These are phyloP conservation scores for Luperina nickerlii DNA, from an alignment of 2,888 invertebrate species.

Conservation along the genomic window DNA sequence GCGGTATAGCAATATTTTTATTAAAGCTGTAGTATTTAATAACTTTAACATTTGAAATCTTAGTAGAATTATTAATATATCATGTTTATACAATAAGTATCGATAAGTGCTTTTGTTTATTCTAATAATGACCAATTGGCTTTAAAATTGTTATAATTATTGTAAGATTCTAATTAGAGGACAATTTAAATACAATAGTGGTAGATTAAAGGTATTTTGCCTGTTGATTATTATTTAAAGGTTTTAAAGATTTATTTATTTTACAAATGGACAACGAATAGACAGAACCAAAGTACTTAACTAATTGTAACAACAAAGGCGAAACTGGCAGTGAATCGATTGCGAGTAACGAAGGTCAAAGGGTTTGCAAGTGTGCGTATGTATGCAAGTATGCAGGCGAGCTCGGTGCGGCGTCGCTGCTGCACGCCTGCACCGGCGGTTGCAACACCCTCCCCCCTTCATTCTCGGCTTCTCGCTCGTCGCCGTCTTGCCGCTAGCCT, in stretches of 20 bases:
- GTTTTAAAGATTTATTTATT: not conserved
- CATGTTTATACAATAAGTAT: slow-evolving; percentile 20
- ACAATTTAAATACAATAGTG: not conserved
- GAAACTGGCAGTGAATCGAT: slow-evolving; percentile 86
- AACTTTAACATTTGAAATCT: slow-evolving; percentile 9
- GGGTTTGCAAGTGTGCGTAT: slow-evolving; percentile 87
- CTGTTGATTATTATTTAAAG: not conserved
- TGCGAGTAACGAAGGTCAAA: slow-evolving; percentile 89
- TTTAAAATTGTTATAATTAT: not conserved
- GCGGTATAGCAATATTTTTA: slow-evolving; percentile 20
- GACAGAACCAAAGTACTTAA: slow-evolving; percentile 67
- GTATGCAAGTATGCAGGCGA: slow-evolving; percentile 90
- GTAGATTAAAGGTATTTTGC: not conserved
- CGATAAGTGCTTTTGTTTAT: slow-evolving; percentile 16
- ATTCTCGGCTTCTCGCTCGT: slow-evolving; percentile 89
- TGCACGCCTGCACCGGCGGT: slow-evolving; percentile 90
- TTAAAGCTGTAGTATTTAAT: not conserved
- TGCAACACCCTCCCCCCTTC: slow-evolving; percentile 91
- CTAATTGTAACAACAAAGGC: slow-evolving; percentile 84
- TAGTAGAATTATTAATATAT: slow-evolving; percentile 13
- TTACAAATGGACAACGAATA: slow-evolving; percentile 1
- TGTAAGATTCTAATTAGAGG: slow-evolving; percentile 61
- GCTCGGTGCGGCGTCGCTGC: slow-evolving; percentile 90
- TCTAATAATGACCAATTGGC: slow-evolving; percentile 12
- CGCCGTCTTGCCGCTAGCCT: slow-evolving; percentile 90